A percentile compares a stretch with the other conserved stretches of the same genome.
Evolutionary conservation across 2,113 vertebrate genomes (phyloP).

Genomic region (Clarias batrachus): DNA sequence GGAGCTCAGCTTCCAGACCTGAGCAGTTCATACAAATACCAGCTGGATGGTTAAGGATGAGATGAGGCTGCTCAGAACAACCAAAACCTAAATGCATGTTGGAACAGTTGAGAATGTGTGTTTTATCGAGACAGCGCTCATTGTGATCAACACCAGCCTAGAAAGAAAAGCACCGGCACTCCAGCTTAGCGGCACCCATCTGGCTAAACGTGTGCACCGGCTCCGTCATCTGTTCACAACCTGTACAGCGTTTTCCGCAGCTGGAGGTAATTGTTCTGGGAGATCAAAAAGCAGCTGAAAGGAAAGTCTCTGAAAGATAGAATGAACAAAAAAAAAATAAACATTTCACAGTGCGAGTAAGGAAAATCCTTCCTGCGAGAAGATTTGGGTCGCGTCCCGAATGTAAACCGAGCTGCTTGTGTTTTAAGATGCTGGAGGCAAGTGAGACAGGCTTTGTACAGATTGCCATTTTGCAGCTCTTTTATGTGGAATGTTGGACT

Average conservation of each 20-base stretch:
- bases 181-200: neutral
- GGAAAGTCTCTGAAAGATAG: neutral
- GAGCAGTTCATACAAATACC: neutral
- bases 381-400: neutral
- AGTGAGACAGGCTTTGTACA: neutral
- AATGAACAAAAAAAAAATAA: neutral
- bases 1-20: neutral
- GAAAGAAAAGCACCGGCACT: neutral
- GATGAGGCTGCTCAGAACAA: neutral
- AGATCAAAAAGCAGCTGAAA: neutral
- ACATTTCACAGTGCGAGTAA: neutral
- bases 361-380: neutral
- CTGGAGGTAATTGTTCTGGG: neutral
- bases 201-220: neutral
- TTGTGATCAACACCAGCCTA: neutral
- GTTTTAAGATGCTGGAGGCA: neutral
- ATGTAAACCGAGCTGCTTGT: neutral
- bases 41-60: neutral
- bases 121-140: neutral
- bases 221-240: neutral
- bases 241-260: neutral
- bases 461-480: neutral
- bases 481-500: slow-evolving; percentile 12
- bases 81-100: too few relatives aligned
- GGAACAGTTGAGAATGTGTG: neutral